Evolutionary conservation across 2,797 vertebrate species (phyloP), one percentile per base, ranked within the genome.

Genomic region (Myripristis jacobus): DNA sequence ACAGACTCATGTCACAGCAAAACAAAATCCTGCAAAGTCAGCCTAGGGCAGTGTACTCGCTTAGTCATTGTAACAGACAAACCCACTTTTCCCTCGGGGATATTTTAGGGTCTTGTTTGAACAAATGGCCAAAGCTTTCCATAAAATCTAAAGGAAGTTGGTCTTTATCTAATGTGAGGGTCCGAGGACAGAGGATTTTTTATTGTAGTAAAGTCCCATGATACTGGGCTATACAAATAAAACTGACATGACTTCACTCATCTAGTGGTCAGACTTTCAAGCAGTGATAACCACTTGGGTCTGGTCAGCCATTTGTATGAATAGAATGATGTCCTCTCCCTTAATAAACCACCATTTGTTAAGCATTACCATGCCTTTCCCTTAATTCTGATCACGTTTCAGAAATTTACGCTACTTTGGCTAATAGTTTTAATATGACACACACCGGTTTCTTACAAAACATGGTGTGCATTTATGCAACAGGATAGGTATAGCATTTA

Each of bases 401-500:
- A 27, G 36, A 61, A 22, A 58, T 62, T 50, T 0, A 3, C 29
- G 5, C 5, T 31, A 1, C 6, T 29, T 69, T 61, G 70, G 55
- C 80, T 77, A 77, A 80, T 47, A 7, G 27, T 58, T 25, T 24
- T 22, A 13, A 60, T 18, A 9, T 59, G 66, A 53, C 10, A 5
- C 24, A 53, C 25, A 0, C 41, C 5, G 10, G 12, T 24, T 7
- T 61, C 52, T 69, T 31, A 31, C 22, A 60, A 22, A 16, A 10
- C 53, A 1, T 19, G 2, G 27, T 31, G 15, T 43, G 1, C 6
- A 43, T 1, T 19, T 8, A 66, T 19, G n/a, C 41, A 68, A 27
- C 55, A 4, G 12, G 36, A 63, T 0, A 36, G 19, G 7, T 0
- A n/a, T 24, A 1, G 0, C 31, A 56, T 18, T 16, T 53, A 70